phyloP scores from a whole-genome alignment of 2,888 invertebrate species.

The Drosophila mercatorum region DNA sequence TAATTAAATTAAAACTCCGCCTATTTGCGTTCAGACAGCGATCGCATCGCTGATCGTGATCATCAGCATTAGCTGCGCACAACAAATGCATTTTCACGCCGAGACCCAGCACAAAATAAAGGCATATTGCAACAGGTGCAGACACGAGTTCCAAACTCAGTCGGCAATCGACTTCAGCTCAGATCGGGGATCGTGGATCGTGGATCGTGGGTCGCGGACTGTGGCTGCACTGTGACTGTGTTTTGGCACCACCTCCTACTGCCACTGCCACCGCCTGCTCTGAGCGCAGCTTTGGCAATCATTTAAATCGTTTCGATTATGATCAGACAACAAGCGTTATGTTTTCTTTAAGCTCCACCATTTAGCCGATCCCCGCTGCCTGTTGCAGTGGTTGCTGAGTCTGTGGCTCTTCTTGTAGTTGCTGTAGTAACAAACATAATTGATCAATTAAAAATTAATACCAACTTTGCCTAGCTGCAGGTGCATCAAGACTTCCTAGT shows the following conservation, averaged over 20 bases:
- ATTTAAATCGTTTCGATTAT: constrained; percentile 76
- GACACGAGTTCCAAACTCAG: constrained; percentile 41
- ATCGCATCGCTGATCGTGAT: constrained; percentile 56
- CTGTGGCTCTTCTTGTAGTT: constrained; percentile 27
- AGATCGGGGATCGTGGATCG: constrained; percentile 37
- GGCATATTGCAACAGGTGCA: constrained; percentile 58
- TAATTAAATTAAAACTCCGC: constrained; percentile 80
- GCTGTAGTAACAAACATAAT: constrained; percentile 58
- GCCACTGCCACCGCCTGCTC: constrained; percentile 14
- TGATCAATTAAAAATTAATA: constrained; percentile 79
- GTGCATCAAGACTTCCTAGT: constrained; percentile 59
- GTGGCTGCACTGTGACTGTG: constrained; percentile 16
- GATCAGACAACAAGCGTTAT: constrained; percentile 71
- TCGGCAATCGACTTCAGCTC: background rate
- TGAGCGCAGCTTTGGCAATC: constrained; percentile 58
- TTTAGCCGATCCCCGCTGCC: constrained; percentile 28
- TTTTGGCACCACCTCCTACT: constrained; percentile 17
- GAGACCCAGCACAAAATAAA: constrained; percentile 21
- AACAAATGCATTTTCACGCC: constrained; percentile 76
- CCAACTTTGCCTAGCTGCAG: constrained; percentile 67
- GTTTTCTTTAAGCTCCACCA: constrained; percentile 60
- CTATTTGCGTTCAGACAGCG: constrained; percentile 66
- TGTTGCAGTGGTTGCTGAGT: constrained; percentile 10
- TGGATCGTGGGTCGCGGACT: constrained; percentile 30
- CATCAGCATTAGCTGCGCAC: constrained; percentile 56